A percentile compares a stretch with the other conserved stretches of the same genome.
Conservation (phyloP, 2,888 invertebrate genomes). For the Alviniconcha strummeri region DNA sequence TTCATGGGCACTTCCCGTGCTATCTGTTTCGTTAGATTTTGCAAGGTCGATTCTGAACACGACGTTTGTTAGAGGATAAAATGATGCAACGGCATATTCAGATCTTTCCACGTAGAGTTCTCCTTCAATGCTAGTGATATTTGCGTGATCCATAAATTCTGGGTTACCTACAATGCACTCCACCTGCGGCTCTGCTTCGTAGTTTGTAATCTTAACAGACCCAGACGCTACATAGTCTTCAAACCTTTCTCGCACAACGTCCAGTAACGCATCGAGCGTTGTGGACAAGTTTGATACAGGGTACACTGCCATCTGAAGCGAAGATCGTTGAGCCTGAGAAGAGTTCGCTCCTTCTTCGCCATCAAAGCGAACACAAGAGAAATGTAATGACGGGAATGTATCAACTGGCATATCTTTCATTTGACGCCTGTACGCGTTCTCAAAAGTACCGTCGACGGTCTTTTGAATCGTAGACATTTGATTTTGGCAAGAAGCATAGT, state of each 20-base stretch:
- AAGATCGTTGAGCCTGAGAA: not conserved
- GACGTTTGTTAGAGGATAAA: slow-evolving; percentile 14
- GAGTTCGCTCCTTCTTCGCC: not conserved
- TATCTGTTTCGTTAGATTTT: not conserved
- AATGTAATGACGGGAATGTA: not conserved
- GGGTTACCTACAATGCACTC: slow-evolving; percentile 10
- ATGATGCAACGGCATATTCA: not conserved
- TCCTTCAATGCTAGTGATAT: slow-evolving; percentile 2
- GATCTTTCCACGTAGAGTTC: not conserved
- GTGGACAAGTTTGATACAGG: not conserved
- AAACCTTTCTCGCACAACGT: not conserved
- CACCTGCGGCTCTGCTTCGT: slow-evolving; percentile 8
- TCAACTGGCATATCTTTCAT: too few species aligned
- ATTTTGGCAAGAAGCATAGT: not conserved
- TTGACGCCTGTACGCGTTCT: too few species aligned
- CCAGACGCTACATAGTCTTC: not conserved
- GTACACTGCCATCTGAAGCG: not conserved
- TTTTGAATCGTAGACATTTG: not conserved
- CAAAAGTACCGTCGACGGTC: not conserved
- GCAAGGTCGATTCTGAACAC: slow-evolving; percentile 14
- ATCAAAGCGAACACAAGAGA: not conserved
- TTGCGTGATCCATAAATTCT: slow-evolving; percentile 11
- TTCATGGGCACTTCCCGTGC: too few species aligned
- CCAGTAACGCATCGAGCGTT: not conserved
- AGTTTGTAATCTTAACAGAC: slow-evolving; percentile 12